Evolutionary conservation across 1,140 invertebrate genomes (phyloP), one percentile per base, ranked within the genome.

Genomic region (Bombus sylvicola): DNA sequence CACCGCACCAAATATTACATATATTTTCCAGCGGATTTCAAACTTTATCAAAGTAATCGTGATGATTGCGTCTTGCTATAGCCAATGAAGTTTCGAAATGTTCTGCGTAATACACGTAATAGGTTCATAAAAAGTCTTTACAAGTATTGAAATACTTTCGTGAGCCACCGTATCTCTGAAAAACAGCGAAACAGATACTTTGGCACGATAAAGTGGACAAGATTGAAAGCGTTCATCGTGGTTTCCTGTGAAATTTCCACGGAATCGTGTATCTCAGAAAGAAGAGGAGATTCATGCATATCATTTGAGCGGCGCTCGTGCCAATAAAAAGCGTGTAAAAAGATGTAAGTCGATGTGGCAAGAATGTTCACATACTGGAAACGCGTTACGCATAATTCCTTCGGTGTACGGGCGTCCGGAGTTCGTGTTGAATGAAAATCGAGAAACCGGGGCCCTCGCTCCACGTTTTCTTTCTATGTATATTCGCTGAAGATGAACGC

Each of bases 331-430:
- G 76, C 69, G 57, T 28, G 43, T 41, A 68, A 88, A 85, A 79
- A 39, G 15, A 41, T 59, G 15, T n/a, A 64, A 73, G 64, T 37
- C 53, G 79, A 83, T 83, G 66, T 28, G 57, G 73, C 81, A 77
- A 41, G 34, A 78, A 87, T 90, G 86, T 89, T 73, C 81, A 76
- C 62, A 78, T 53, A 76, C 43, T 59, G 53, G 22, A 62, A 82
- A 90, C 87, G 82, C 83, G 85, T 75, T 77, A 73, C 81, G 85
- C 88, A 89, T 90, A 89, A 90, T 75, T 90, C 79, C 37, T 15
- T 15, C 8, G 3, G 18, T 66, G 53, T 62, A 87, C 59, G 80
- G 83, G 62, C 76, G 39, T 59, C 34, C 69, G 77, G 25, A 72
- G 71, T 37, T 85, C 76, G 84, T 39, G 73, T 34, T 85, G 88